Base-by-base conservation (phyloP, 2,888 invertebrate genomes). In the Himalopsyche tibetana region DNA sequence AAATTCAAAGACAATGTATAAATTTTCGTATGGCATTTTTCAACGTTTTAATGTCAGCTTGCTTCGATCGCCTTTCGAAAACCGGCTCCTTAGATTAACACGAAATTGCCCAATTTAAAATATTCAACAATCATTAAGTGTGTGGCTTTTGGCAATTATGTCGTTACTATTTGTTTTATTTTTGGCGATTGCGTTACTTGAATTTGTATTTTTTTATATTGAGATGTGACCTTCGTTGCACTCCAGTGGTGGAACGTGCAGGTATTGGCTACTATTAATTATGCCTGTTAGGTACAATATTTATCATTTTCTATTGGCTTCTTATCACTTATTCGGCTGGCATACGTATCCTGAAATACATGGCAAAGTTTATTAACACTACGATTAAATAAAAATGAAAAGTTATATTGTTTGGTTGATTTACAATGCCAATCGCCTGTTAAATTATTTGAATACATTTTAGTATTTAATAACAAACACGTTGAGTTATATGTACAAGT, bases 141-240 rank as follows among this genome's bases (percentile, higher is more conserved):
- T 1, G 63, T 63, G 19, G 63, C n/a, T 19, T 63, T 63, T 28
- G 19, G 63, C 19, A 63, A 63, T 63, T 63, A 19, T n/a, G 11
- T 56, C n/a, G 17, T 56, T 56, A 56, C n/a, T n/a, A n/a, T 9
- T n/a, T 63, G 63, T 19, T 19, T 63, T 63, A 63, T 63, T 63
- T 63, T 63, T 63, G 28, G 63, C 63, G 63, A 63, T 63, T 63
- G 19, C 63, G 63, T 63, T 63, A 63, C 28, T 63, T 19, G n/a
- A 19, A 56, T 19, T 63, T 63, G 63, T 19, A 19, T 63, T 19
- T 2, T 19, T 63, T 19, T n/a, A 19, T 63, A 19, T 19, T 63
- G 63, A 63, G 63, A 63, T 63, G 63, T 63, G 63, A 63, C 63
- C 63, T 63, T 63, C 63, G 63, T 63, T 63, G 63, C 63, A 63